These are phyloP conservation scores for Clivina fossor DNA, from an alignment of 2,888 invertebrate genomes.

Conservation along the genomic window DNA sequence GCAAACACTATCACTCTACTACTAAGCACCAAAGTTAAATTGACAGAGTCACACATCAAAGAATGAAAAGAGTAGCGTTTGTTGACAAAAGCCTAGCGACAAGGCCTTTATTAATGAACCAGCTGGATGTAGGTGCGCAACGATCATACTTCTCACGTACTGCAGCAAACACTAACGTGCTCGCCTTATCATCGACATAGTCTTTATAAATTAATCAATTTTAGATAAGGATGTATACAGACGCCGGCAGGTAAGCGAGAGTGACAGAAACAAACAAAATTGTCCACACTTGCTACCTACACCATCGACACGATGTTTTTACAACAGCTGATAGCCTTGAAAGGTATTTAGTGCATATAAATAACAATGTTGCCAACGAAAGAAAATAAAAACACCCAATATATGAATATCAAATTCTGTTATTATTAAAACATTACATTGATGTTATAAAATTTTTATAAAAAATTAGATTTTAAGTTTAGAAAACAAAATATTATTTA, in stretches of 20 bases:
- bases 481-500: conserved; percentile 14
- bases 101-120: conserved; percentile 34
- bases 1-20: conserved; percentile 10
- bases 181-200: conserved; percentile 21
- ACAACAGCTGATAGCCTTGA: conserved; percentile 22
- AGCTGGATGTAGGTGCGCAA: conserved; percentile 22
- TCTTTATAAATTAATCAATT: conserved; percentile 15
- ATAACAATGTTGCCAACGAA: conserved; percentile 14
- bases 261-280: conserved; percentile 15
- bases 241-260: conserved; percentile 3
- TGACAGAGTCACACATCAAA: conserved; percentile 23
- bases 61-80: conserved; percentile 26
- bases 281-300: conserved; percentile 14
- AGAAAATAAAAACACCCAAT: conserved; percentile 14
- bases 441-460: conserved; percentile 28
- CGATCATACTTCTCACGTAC: conserved; percentile 19
- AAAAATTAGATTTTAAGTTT: conserved; percentile 31
- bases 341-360: conserved; percentile 20
- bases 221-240: conserved; percentile 16
- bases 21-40: conserved; percentile 20
- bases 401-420: conserved; percentile 4
- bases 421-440: conserved; percentile 10
- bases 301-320: conserved; percentile 9
- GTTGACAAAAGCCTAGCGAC: conserved; percentile 33
- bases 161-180: conserved; percentile 29